Evolutionary conservation across 2,113 vertebrate genomes (phyloP), one percentile per base, ranked within the genome.

Genomic region (Tupaia tana): DNA sequence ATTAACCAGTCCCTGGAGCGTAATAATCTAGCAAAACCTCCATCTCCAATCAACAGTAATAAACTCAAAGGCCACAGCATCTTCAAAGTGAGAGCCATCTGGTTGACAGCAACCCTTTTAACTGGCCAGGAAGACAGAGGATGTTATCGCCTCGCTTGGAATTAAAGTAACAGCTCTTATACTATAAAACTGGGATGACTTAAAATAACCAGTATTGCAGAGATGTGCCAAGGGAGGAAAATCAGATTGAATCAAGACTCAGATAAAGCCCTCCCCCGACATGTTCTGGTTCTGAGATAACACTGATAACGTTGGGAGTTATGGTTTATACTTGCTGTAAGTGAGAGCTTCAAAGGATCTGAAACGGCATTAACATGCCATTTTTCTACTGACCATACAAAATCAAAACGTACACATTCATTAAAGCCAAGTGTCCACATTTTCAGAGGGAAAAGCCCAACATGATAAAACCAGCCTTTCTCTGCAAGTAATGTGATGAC

Each of bases 91-190:
- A 95, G 34, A 25, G 9, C n/a, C 67, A 85, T 78, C 89, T 78
- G 74, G 83, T 19, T 66, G 67, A 73, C 67, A 94, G 34, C 74
- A 77, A 89, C 87, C 66, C 31, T 95, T 81, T 61, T 67, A 70
- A 82, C 7, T 92, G 96, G 78, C 88, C 71, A 92, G 94, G 84
- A 63, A 94, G 86, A 16, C 29, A 70, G 12, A 89, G 84, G 34
- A 84, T 69, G 89, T 24, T 34, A 97, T 74, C 29, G 81, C 64
- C 90, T 94, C 75, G 88, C 83, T 98, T 67, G 71, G 87, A 94
- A 86, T 69, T 80, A 73, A 3, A 52, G 81, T 31, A 54, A 24
- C 22, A 56, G 56, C 59, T 84, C 75, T 89, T 83, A 19, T 7
- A 64, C 70, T 90, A 66, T 27, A 70, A 83, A 95, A 81, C 89